Percentiles rank a stretch among this genome's conserved stretches.
Evolutionary conservation across 30 jellyfish, hydroid and myxozoan species (phyloP).

Genomic region (Turritopsis rubra): DNA sequence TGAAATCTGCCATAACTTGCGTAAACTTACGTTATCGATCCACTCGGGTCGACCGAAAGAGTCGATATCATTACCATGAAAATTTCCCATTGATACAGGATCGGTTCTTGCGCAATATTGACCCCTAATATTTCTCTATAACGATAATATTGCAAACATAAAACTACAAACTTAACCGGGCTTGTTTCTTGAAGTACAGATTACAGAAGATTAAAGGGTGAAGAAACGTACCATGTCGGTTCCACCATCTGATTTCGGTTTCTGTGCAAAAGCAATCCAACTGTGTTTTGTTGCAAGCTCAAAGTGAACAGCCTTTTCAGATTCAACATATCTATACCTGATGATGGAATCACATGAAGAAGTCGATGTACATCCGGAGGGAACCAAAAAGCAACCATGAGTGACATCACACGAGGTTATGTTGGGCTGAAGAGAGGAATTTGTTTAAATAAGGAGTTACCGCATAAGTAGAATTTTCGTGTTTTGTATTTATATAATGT

Average conservation of each 20-base stretch:
- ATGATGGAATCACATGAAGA: neutral
- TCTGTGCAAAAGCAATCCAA: neutral
- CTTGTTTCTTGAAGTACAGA: neutral
- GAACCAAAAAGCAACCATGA: neutral
- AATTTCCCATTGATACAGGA: neutral
- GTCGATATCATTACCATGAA: neutral
- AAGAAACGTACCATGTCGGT: neutral
- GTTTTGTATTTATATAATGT: too few relatives aligned
- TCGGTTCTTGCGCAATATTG: neutral
- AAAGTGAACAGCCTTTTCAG: neutral
- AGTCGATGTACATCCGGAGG: neutral
- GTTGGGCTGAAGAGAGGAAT: neutral
- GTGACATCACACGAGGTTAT: neutral
- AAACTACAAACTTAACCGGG: too few relatives aligned
- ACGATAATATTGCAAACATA: neutral
- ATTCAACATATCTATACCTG: neutral
- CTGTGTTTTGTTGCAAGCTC: neutral
- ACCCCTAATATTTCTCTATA: neutral
- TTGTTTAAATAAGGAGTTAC: too few relatives aligned
- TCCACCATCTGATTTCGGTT: neutral
- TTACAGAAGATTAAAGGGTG: too few relatives aligned
- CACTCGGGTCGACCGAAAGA: neutral
- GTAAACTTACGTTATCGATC: neutral
- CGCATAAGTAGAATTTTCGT: too few relatives aligned
- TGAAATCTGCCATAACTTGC: neutral